Evolutionary conservation across 2,113 vertebrate species (phyloP).

Genomic region (Aptenodytes patagonicus): DNA sequence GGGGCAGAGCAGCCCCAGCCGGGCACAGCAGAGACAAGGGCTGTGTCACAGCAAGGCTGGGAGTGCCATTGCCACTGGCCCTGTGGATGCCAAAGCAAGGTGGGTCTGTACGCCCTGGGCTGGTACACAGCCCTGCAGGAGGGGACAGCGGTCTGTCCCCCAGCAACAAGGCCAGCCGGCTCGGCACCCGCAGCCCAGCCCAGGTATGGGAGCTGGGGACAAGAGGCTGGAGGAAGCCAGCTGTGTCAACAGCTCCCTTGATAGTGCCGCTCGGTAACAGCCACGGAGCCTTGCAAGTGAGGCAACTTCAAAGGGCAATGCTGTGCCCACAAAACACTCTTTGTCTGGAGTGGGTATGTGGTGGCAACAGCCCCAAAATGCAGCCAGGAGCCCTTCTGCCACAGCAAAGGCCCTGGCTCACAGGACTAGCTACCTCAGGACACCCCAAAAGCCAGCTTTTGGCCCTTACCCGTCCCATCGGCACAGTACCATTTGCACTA

Average conservation of each 20-base stretch:
- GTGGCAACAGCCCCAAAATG: background rate
- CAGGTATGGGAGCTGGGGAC: background rate
- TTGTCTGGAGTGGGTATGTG: background rate
- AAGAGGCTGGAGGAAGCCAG: constrained; percentile 17
- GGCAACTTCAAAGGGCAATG: background rate
- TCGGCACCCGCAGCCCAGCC: background rate
- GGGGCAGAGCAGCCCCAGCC: background rate
- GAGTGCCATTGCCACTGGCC: accelerated
- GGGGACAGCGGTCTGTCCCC: background rate
- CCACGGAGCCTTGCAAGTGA: accelerated
- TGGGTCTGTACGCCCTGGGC: accelerated
- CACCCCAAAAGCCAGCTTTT: background rate
- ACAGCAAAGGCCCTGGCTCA: background rate
- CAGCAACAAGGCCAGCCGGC: background rate
- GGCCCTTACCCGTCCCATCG: accelerated
- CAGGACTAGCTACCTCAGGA: background rate
- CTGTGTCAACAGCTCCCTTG: constrained; percentile 51
- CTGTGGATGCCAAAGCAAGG: background rate
- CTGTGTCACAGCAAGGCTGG: background rate
- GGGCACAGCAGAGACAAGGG: background rate
- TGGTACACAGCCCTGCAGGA: background rate
- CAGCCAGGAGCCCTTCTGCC: background rate
- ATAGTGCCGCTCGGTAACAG: background rate
- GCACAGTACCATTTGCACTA: accelerated
- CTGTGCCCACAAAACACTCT: background rate